Conservation (phyloP, 1,140 invertebrate genomes). For the Hesperophylax magnus region DNA sequence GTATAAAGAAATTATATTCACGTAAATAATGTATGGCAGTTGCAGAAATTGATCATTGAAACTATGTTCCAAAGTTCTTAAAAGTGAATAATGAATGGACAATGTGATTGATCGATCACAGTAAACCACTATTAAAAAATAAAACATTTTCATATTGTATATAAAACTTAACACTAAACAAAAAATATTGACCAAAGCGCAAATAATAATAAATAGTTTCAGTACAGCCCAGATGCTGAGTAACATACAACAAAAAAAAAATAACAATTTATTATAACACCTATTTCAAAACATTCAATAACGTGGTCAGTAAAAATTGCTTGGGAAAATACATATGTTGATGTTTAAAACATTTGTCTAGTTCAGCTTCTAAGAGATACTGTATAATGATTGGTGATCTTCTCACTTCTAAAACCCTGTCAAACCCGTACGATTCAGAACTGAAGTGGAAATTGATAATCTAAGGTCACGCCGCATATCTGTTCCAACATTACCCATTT, state of each 20-base stretch:
- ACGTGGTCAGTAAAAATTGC: not conserved
- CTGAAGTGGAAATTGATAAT: too few relatives aligned
- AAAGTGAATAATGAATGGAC: not conserved
- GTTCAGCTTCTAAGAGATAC: too few relatives aligned
- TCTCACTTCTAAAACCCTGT: too few relatives aligned
- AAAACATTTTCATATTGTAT: slow-evolving; percentile 16
- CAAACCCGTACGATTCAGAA: too few relatives aligned
- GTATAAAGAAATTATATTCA: not conserved
- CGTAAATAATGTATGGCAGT: slow-evolving; percentile 15
- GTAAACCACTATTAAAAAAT: not conserved
- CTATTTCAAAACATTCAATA: too few relatives aligned
- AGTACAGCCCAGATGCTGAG: slow-evolving; percentile 4
- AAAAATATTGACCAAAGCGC: slow-evolving; percentile 17
- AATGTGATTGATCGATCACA: not conserved
- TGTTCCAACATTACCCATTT: too few relatives aligned
- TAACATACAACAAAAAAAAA: slow-evolving; percentile 17
- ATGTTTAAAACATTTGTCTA: too few relatives aligned
- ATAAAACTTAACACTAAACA: slow-evolving; percentile 37
- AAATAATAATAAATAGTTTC: slow-evolving; percentile 40
- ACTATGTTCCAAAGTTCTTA: not conserved
- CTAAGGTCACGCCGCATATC: too few relatives aligned
- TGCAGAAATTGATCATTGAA: not conserved
- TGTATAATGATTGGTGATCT: too few relatives aligned
- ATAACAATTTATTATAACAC: not conserved
- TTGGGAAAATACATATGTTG: too few relatives aligned